A percentile compares a stretch with the other conserved stretches of the same genome.
Evolutionary conservation across 2,797 vertebrate species (phyloP).

Genomic region (Neosilurus mollespiculum): DNA sequence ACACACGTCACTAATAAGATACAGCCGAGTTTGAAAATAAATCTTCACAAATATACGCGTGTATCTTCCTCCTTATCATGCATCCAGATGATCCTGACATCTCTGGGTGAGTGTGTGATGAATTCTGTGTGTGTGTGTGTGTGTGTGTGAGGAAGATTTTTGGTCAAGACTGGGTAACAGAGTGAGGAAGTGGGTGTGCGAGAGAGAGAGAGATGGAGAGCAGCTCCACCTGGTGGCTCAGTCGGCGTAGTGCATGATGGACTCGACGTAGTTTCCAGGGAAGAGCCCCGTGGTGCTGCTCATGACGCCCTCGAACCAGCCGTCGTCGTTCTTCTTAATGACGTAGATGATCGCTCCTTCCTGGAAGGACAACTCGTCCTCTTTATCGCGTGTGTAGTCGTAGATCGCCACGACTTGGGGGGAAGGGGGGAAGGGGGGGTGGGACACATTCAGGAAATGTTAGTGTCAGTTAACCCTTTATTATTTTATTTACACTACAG

Average conservation of each 20-base stretch:
- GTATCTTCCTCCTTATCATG: not conserved
- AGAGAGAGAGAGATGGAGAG: slow-evolving; percentile 22
- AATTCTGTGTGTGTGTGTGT: not conserved
- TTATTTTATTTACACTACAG: no score
- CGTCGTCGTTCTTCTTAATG: slow-evolving; percentile 99
- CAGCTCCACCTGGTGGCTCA: slow-evolving; percentile 64
- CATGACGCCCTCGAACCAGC: slow-evolving; percentile 98
- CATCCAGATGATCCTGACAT: not conserved
- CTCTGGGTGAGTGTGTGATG: slow-evolving; percentile 23
- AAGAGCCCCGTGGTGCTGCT: slow-evolving; percentile 96
- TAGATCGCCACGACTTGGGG: slow-evolving; percentile 96
- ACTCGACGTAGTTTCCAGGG: slow-evolving; percentile 97
- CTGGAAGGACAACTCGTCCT: slow-evolving; percentile 98
- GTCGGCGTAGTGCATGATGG: slow-evolving; percentile 99
- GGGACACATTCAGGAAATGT: no score
- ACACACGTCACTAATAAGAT: slow-evolving; percentile 14
- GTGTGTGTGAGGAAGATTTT: not conserved
- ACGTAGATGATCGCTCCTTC: slow-evolving; percentile 99
- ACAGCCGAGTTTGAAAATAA: not conserved
- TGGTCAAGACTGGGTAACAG: slow-evolving; percentile 19
- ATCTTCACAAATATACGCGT: slow-evolving; percentile 31
- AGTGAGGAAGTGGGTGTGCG: slow-evolving; percentile 5
- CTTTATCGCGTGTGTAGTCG: slow-evolving; percentile 95
- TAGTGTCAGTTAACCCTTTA: no score
- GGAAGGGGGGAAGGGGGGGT: not conserved